Conservation (phyloP, 30 jellyfish, hydroid and myxozoan genomes). For the Aurelia aurita region DNA sequence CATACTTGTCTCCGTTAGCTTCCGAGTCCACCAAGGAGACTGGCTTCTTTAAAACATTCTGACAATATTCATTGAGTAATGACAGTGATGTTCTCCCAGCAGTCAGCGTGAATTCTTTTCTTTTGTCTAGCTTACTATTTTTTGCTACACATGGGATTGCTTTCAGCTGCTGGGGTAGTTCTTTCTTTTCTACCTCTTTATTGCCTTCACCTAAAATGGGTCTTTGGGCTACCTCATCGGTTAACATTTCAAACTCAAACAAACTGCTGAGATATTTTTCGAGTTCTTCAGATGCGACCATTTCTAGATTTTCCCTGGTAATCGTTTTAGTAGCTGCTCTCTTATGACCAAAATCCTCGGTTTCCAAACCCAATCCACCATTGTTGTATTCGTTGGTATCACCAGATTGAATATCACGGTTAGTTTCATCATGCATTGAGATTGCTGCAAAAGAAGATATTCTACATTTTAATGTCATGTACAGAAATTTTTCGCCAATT, state of each 20-base stretch:
- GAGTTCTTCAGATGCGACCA: slow-evolving; percentile 14
- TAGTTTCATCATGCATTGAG: no score
- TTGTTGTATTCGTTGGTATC: no score
- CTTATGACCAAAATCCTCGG: no score
- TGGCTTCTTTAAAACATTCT: slow-evolving; percentile 43
- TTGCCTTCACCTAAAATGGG: no score
- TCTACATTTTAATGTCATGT: no score
- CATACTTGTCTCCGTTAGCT: slow-evolving; percentile 28
- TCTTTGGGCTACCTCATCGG: slow-evolving; percentile 20
- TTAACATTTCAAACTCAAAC: slow-evolving; percentile 15
- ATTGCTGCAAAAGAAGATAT: no score
- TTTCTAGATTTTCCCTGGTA: slow-evolving; percentile 1
- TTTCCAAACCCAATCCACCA: no score
- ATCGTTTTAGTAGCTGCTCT: not conserved
- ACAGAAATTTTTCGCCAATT: no score
- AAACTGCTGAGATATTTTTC: slow-evolving; percentile 31
- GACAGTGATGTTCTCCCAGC: slow-evolving; percentile 69
- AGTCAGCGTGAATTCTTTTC: slow-evolving; percentile 11
- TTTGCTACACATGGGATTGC: slow-evolving; percentile 31
- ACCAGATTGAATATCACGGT: no score
- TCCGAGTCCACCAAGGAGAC: slow-evolving; percentile 35
- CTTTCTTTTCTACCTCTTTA: no score
- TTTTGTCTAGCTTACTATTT: not conserved
- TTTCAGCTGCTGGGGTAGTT: not conserved
- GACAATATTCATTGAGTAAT: slow-evolving; percentile 73